Conservation (phyloP, 2,797 vertebrate species). For the Gallirallus australis region DNA sequence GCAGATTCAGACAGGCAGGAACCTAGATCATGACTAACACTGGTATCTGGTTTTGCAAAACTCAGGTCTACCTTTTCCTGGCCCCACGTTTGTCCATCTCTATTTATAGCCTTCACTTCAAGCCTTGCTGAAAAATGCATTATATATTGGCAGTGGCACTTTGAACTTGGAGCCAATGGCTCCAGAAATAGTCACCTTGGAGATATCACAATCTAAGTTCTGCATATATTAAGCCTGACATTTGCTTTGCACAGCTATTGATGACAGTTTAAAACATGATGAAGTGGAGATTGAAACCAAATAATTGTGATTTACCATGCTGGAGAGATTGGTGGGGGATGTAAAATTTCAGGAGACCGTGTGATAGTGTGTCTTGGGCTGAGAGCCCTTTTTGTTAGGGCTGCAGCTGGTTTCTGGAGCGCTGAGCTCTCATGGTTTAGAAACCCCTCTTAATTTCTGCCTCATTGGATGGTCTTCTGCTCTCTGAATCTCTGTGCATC, state of each 20-base stretch:
- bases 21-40: not conserved
- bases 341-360: not conserved
- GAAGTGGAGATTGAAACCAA: not conserved
- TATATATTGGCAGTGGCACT: slow-evolving; percentile 29
- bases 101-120: not conserved
- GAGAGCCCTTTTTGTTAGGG: not conserved
- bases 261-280: not conserved
- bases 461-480: not conserved
- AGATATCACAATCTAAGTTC: slow-evolving; percentile 15
- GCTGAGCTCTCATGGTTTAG: not conserved
- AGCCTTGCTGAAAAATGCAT: slow-evolving; percentile 45
- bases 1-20: not conserved
- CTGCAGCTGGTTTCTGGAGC: not conserved
- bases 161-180: slow-evolving; percentile 10
- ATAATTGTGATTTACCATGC: not conserved
- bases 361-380: not conserved
- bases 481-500: not conserved
- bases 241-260: not conserved
- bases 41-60: slow-evolving; percentile 38
- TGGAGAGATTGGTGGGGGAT: not conserved
- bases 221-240: not conserved
- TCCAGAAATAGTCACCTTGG: slow-evolving; percentile 35
- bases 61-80: slow-evolving; percentile 4
- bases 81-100: not conserved
- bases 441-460: not conserved